Percentiles rank a stretch among this genome's conserved stretches.
Evolutionary conservation across 2,797 vertebrate species (phyloP).

Genomic region (Silurus lanzhouensis): DNA sequence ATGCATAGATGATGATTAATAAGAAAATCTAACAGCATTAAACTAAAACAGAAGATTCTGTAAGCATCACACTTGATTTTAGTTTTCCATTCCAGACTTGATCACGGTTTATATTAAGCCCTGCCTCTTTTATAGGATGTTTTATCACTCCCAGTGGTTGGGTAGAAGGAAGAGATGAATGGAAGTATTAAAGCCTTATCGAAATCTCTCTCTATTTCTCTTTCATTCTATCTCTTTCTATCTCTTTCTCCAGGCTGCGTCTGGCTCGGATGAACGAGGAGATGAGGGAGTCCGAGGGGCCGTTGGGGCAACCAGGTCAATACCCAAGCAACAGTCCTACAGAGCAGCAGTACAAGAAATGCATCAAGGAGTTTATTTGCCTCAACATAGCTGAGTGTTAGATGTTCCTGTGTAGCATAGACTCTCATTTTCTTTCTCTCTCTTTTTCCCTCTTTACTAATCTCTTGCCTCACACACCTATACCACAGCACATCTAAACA

Average conservation of each 20-base stretch:
- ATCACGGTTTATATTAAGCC: background rate
- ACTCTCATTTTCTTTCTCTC: slow-evolving; percentile 28
- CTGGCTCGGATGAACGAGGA: slow-evolving; percentile 97
- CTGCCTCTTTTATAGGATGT: background rate
- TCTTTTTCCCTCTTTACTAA: slow-evolving; percentile 1
- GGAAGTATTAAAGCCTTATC: background rate
- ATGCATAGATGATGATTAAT: background rate
- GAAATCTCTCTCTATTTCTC: background rate
- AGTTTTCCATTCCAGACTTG: background rate
- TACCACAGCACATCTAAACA: background rate
- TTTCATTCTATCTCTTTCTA: background rate
- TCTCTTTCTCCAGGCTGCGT: slow-evolving; percentile 77
- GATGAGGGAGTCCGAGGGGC: slow-evolving; percentile 94
- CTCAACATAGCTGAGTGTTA: slow-evolving; percentile 92
- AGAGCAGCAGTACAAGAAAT: slow-evolving; percentile 94
- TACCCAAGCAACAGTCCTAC: slow-evolving; percentile 92
- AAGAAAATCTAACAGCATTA: background rate
- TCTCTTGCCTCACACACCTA: slow-evolving; percentile 1
- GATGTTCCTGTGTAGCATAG: slow-evolving; percentile 40
- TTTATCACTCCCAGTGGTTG: background rate
- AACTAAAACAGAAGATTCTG: background rate
- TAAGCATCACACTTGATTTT: background rate
- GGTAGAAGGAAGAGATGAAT: background rate
- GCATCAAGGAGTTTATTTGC: slow-evolving; percentile 98
- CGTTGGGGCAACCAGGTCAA: slow-evolving; percentile 88